Evolutionary conservation across 2,888 invertebrate species (phyloP).

Genomic region (Dolichomitus sp.): DNA sequence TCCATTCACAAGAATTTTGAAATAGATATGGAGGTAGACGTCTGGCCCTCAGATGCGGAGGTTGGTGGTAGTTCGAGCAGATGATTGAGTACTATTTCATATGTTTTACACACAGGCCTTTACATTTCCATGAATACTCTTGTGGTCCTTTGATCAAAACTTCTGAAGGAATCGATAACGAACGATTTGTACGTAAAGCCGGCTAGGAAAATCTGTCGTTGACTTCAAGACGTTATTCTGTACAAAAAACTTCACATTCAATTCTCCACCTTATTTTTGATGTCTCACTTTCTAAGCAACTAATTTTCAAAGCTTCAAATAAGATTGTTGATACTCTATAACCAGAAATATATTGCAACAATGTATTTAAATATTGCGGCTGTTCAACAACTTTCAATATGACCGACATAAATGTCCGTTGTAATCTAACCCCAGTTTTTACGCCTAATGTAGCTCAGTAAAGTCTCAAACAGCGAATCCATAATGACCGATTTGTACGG

Average conservation of each 20-base stretch:
- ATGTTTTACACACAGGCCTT: too few species aligned
- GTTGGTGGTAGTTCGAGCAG: too few species aligned
- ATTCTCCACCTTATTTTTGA: background rate
- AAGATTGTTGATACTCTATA: too few species aligned
- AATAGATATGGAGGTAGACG: too few species aligned
- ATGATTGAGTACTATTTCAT: too few species aligned
- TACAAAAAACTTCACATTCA: background rate
- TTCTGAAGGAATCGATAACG: background rate
- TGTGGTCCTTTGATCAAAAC: background rate
- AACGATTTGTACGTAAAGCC: background rate
- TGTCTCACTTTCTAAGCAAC: too few species aligned
- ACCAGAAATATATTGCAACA: too few species aligned
- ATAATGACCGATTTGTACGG: background rate
- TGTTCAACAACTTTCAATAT: background rate
- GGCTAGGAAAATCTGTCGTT: background rate
- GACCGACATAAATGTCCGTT: background rate
- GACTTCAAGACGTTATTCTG: background rate
- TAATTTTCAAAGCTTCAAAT: too few species aligned
- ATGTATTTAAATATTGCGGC: background rate
- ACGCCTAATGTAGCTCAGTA: background rate
- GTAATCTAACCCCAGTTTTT: background rate
- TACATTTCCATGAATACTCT: too few species aligned
- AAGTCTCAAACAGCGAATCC: background rate
- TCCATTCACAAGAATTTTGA: too few species aligned
- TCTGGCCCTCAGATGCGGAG: too few species aligned